Evolutionary conservation across 1,140 invertebrate species (phyloP).

Genomic region (Nasonia giraulti): DNA sequence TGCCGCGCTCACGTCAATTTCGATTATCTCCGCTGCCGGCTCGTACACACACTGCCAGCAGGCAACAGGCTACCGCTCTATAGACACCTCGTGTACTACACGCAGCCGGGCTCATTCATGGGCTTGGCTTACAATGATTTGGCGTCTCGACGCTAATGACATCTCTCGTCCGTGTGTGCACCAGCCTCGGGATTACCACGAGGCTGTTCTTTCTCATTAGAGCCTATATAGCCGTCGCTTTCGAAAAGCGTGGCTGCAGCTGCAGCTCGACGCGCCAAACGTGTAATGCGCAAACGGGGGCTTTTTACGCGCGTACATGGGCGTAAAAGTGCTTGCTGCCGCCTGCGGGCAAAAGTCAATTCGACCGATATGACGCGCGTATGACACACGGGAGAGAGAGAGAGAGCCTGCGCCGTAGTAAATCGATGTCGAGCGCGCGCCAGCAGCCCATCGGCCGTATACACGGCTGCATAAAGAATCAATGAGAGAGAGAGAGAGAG

Average conservation of each 20-base stretch:
- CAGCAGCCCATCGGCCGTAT: background rate
- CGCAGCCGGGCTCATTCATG: too few species aligned
- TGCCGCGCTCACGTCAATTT: slow-evolving; percentile 22
- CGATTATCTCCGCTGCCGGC: slow-evolving; percentile 12
- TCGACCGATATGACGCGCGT: background rate
- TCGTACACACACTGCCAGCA: background rate
- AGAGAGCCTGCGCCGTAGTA: background rate
- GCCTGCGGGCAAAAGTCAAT: background rate
- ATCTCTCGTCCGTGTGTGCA: background rate
- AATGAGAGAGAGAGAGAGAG: background rate
- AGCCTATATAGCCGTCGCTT: too few species aligned
- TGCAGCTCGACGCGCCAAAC: background rate
- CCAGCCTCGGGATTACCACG: too few species aligned
- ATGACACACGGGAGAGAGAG: background rate
- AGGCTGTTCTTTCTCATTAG: too few species aligned
- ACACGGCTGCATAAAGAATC: slow-evolving; percentile 35
- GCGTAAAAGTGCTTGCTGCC: slow-evolving; percentile 14
- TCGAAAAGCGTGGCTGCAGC: background rate
- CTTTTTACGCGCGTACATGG: background rate
- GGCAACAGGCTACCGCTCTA: background rate
- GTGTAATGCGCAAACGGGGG: background rate
- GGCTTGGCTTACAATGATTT: background rate
- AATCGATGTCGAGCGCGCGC: slow-evolving; percentile 26
- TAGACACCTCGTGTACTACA: background rate
- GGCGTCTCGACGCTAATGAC: background rate